A percentile compares a stretch with the other conserved stretches of the same genome.
These are phyloP conservation scores for Hydropsyche betteni DNA, from an alignment of 2,888 invertebrate genomes.

Conservation along the genomic window DNA sequence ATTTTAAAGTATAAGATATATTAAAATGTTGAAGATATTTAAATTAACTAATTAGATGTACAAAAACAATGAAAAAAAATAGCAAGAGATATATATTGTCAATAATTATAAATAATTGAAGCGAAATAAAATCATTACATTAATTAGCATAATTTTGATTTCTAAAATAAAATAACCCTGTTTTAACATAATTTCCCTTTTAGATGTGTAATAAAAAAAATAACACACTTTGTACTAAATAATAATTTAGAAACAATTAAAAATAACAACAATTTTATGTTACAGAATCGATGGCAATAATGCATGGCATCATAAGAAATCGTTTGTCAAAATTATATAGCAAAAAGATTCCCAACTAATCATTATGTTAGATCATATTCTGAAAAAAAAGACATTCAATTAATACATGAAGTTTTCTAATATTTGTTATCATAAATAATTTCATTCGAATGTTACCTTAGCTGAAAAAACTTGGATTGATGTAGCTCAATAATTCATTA, in stretches of 20 bases:
- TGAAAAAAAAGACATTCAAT: constrained; percentile 1
- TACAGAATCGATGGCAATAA: constrained; percentile 12
- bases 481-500: constrained; percentile 86
- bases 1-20: too few species aligned
- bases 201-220: too few species aligned
- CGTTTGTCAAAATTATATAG: background rate
- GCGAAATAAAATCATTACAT: too few species aligned
- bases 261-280: background rate
- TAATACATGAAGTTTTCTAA: background rate
- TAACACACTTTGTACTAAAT: constrained; percentile 4
- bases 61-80: too few species aligned
- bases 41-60: too few species aligned
- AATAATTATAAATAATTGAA: too few species aligned
- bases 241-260: background rate
- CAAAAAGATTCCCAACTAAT: constrained; percentile 3
- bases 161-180: too few species aligned
- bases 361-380: background rate
- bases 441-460: constrained; percentile 64
- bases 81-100: too few species aligned
- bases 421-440: background rate
- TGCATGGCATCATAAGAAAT: constrained; percentile 11
- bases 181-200: too few species aligned
- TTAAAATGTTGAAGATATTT: too few species aligned
- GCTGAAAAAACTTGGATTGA: constrained; percentile 90
- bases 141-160: too few species aligned